These are phyloP conservation scores for Sebastes taczanowskii DNA, from an alignment of 2,797 vertebrate genomes.

Conservation along the genomic window DNA sequence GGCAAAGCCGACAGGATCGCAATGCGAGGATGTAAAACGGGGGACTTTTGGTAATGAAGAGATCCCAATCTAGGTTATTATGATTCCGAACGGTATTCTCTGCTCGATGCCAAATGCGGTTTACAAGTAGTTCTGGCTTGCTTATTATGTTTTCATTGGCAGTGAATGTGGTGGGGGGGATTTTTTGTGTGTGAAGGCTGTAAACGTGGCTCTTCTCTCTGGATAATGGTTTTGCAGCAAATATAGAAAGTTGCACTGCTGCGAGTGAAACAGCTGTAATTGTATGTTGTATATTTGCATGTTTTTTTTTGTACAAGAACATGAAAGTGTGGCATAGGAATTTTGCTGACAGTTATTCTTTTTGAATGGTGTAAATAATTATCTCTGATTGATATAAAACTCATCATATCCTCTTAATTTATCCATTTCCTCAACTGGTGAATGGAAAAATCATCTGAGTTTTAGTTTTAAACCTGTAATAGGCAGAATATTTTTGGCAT, in stretches of 20 bases:
- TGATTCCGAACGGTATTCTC: slow-evolving; percentile 24
- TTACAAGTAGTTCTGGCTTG: slow-evolving; percentile 21
- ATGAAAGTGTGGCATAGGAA: not conserved
- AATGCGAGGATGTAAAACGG: slow-evolving; percentile 15
- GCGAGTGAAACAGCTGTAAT: not conserved
- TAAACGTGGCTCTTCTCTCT: not conserved
- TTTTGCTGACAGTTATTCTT: not conserved
- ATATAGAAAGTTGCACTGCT: slow-evolving; percentile 5
- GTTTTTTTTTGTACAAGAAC: not conserved
- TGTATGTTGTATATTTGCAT: not conserved
- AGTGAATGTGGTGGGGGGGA: not conserved
- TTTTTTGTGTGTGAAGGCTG: not conserved
- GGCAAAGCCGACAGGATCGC: slow-evolving; percentile 20
- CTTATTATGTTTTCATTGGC: slow-evolving; percentile 42
- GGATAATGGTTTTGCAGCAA: slow-evolving; percentile 2
- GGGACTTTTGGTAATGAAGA: slow-evolving; percentile 50
- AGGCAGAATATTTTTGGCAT: too few species aligned
- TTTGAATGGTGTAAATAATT: not conserved
- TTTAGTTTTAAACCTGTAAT: too few species aligned
- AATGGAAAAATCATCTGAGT: not conserved
- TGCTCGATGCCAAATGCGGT: slow-evolving; percentile 4
- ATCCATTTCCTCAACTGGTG: not conserved
- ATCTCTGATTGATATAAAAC: not conserved
- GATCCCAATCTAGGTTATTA: slow-evolving; percentile 42
- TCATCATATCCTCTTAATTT: not conserved